Evolutionary conservation across 2,888 invertebrate genomes (phyloP).

Genomic region (Smittia sp.): DNA sequence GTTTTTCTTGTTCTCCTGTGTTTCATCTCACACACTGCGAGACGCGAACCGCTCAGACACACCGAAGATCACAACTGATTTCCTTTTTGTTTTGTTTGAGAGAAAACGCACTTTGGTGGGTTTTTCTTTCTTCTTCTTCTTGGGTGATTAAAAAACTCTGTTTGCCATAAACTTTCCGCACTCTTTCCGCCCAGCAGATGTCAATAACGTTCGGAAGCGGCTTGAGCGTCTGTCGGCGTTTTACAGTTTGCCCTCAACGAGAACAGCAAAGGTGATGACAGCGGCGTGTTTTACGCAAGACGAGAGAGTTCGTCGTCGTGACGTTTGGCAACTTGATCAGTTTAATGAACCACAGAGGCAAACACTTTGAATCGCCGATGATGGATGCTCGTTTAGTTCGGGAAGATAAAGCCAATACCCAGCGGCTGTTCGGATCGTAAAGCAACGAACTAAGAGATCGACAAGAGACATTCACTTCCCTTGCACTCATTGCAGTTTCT

Average conservation of each 20-base stretch:
- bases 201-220: neutral
- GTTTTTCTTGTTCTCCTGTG: slow-evolving; percentile 6
- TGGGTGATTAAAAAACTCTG: neutral
- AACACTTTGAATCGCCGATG: neutral
- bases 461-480: slow-evolving; percentile 37
- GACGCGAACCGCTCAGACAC: neutral
- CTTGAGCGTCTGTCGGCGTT: neutral
- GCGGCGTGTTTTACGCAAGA: neutral
- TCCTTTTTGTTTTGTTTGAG: neutral
- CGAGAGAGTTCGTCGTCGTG: neutral
- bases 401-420: neutral
- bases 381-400: neutral
- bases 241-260: neutral
- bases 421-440: neutral
- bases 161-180: slow-evolving; percentile 3
- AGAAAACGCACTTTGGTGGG: slow-evolving; percentile 1
- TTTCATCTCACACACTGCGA: slow-evolving; percentile 35
- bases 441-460: too few relatives aligned
- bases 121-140: too few relatives aligned
- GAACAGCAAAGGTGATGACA: slow-evolving; percentile 18
- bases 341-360: slow-evolving; percentile 28
- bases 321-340: slow-evolving; percentile 8
- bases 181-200: neutral
- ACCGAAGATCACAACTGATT: neutral
- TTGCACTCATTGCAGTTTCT: slow-evolving; percentile 25